Base-by-base conservation (phyloP, 1,140 invertebrate genomes). In the Vanessa atalanta region DNA sequence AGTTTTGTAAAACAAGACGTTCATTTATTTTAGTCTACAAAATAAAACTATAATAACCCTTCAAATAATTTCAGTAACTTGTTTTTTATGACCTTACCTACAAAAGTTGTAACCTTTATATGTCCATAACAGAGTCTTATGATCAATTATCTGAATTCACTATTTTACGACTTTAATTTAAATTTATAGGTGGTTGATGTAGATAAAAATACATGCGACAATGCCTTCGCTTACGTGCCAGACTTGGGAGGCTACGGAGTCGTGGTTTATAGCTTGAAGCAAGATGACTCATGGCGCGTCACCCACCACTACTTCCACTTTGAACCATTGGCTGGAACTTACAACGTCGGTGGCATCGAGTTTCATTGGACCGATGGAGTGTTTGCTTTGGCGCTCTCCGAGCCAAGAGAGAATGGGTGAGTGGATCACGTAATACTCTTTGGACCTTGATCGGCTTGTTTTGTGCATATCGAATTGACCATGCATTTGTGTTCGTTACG, bases 251-350 rank as follows among this genome's bases (percentile, higher is more conserved):
- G 91, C 13, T 96, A 96, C 79, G 96, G 95, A 14, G 83, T 97
- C 1, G 94, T 97, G 0, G 96, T 97, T 1, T 97, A 97, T 83
- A 96, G 95, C 51, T 93, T 95, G 77, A 94, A 95, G 53, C 93
- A 95, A 15, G 94, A 97, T 78, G 94, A 95, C 70, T 96, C 96
- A 0, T 97, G 96, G 95, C 93, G 96, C 31, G 94, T 97, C 3
- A 91, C 95, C 72, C 96, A 97, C 81, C 96, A 97, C 84, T 97
- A 95, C 89, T 97, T 97, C 94, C 94, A 96, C 88, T 96, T 97
- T 67, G 96, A 97, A 85, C 96, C 96, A 0, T 84, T 97, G 12
- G 93, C 95, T 73, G 96, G 96, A 11, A 94, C 96, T 69, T 96
- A 95, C 81, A 95, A 95, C 79, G 94, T 96, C 9, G 95, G 94